Evolutionary conservation across 2,888 invertebrate genomes (phyloP), one percentile per base, ranked within the genome.

Genomic region (Sceliomorpha sp.): DNA sequence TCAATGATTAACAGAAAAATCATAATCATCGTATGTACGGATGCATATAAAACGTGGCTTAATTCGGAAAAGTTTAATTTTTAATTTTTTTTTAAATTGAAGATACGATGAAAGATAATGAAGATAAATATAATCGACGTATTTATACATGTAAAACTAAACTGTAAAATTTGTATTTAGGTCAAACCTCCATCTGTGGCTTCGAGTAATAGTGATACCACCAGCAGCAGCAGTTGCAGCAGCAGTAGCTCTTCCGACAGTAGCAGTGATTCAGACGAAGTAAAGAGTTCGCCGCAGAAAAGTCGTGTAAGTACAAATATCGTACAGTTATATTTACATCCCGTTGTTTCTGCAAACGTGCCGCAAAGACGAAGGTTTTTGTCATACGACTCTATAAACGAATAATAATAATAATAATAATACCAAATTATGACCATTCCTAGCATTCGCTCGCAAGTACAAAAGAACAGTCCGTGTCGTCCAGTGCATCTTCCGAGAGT

Each of bases 151-250:
- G 24, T 24, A 29, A 44, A 44, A 24, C n/a, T n/a, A n/a, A n/a
- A n/a, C n/a, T n/a, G n/a, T n/a, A n/a, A n/a, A n/a, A n/a, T n/a
- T n/a, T 26, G 7, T n/a, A 1, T 12, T 15, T 39, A 60, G 9
- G 71, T 72, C 5, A 81, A 79, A 48, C 78, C 79, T 75, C 91
- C 92, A 6, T 90, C 91, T 3, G 90, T 90, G 0, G 89, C 89
- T 42, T 90, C 90, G 8, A 91, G 90, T 74, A 91, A 90, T 69
- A 91, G 90, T 73, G 90, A 90, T 63, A 91, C 92, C 9, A 92
- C 91, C 58, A 90, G 89, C 72, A 83, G 80, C 32, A 83, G 83
- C 66, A 83, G 80, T 42, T 85, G 84, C 37, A 82, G 82, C 76
- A 89, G 89, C 76, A 90, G 90, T 73, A 90, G 89, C 76, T 89